A percentile compares a stretch with the other conserved stretches of the same genome.
These are phyloP conservation scores for Rhinatrema bivittatum DNA, from an alignment of 2,797 vertebrate genomes.

Conservation along the genomic window DNA sequence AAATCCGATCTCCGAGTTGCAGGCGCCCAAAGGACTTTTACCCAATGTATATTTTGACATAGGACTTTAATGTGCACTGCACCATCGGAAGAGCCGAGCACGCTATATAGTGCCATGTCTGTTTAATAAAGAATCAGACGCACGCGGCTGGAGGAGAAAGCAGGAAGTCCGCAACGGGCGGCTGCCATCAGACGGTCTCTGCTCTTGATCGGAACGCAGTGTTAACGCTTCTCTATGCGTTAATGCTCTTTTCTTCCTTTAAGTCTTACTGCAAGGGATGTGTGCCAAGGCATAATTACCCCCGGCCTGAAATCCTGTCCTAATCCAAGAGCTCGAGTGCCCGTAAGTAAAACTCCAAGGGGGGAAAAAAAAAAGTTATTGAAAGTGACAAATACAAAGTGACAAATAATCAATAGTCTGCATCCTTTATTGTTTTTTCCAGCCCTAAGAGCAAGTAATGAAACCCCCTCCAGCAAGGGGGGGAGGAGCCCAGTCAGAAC, in stretches of 20 bases:
- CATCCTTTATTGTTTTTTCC: constrained; percentile 37
- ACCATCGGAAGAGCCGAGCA: too few relatives aligned
- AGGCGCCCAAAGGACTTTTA: too few relatives aligned
- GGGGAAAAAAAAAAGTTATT: constrained; percentile 47
- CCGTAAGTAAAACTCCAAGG: constrained; percentile 42
- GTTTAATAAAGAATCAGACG: too few relatives aligned
- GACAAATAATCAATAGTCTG: constrained; percentile 49
- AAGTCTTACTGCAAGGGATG: constrained; percentile 23
- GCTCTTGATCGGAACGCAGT: too few relatives aligned
- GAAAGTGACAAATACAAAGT: constrained; percentile 46
- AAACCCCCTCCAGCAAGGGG: constrained; percentile 15
- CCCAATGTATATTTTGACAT: too few relatives aligned
- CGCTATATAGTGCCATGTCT: too few relatives aligned
- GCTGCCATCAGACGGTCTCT: too few relatives aligned
- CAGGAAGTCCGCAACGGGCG: too few relatives aligned
- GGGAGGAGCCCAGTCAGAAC: not conserved
- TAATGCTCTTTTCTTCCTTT: constrained; percentile 19
- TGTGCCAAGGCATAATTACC: constrained; percentile 26
- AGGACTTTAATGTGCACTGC: too few relatives aligned
- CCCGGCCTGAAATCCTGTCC: constrained; percentile 29
- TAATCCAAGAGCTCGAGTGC: constrained; percentile 47
- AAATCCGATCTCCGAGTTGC: too few relatives aligned
- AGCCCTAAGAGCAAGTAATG: constrained; percentile 34
- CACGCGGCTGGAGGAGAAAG: too few relatives aligned
- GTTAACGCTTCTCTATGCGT: too few relatives aligned